Percentiles rank a stretch among this genome's conserved stretches.
Evolutionary conservation across 1,140 invertebrate genomes (phyloP).

Genomic region (Drosophila simulans): DNA sequence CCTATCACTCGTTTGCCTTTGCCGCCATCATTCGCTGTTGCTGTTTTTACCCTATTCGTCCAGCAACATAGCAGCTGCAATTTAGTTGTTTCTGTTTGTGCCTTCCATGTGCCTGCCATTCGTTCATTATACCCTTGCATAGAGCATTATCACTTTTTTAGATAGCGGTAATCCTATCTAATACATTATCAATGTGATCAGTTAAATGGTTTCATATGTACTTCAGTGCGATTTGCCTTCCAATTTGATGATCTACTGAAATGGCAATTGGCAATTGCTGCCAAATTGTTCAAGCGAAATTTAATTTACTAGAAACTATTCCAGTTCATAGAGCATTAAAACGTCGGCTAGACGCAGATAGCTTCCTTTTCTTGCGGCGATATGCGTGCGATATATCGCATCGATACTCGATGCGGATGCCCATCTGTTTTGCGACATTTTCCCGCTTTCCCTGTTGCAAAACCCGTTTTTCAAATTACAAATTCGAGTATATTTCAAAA

Average conservation of each 20-base stretch:
- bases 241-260: too few relatives aligned
- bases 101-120: constrained; percentile 56
- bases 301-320: background rate
- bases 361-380: constrained; percentile 13
- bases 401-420: constrained; percentile 20
- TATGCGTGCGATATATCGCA: constrained; percentile 15
- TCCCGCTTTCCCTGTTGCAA: constrained; percentile 1
- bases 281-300: background rate
- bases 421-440: constrained; percentile 23
- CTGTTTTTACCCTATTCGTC: constrained; percentile 71
- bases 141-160: constrained; percentile 3
- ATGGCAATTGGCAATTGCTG: too few relatives aligned
- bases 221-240: too few relatives aligned
- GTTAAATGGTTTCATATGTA: too few relatives aligned
- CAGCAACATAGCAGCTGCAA: constrained; percentile 75
- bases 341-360: background rate
- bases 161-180: background rate
- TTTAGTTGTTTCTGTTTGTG: constrained; percentile 63
- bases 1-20: constrained; percentile 66
- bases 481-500: constrained; percentile 4
- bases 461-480: constrained; percentile 11
- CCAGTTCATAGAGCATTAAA: background rate
- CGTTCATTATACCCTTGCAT: constrained; percentile 69
- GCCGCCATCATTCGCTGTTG: constrained; percentile 57
- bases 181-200: background rate